These are phyloP conservation scores for Dorcus parallelipipedus DNA, from an alignment of 2,888 invertebrate genomes.

Conservation along the genomic window DNA sequence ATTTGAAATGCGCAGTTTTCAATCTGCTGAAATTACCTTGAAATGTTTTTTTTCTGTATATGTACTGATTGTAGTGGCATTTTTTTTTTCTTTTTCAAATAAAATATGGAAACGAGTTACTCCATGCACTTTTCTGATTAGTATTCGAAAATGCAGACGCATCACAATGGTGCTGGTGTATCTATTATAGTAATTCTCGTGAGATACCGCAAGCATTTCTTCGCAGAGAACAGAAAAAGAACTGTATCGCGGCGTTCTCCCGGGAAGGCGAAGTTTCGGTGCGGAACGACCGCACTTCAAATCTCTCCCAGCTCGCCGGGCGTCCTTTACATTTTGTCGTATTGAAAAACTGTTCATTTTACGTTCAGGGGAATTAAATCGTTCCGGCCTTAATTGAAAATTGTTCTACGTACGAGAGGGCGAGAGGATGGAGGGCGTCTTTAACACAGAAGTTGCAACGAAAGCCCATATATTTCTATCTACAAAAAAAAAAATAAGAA, in stretches of 20 bases:
- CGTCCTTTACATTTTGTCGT: too few species aligned
- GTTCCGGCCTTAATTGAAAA: background rate
- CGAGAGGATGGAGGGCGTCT: background rate
- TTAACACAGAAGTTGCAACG: too few species aligned
- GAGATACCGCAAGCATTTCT: slow-evolving; percentile 22
- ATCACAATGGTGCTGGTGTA: slow-evolving; percentile 28
- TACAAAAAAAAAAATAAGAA: too few species aligned
- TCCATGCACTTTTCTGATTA: slow-evolving; percentile 15
- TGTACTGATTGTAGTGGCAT: too few species aligned
- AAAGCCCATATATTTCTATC: too few species aligned
- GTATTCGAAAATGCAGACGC: slow-evolving; percentile 20
- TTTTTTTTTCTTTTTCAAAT: too few species aligned
- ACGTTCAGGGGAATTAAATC: background rate
- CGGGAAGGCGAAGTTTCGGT: slow-evolving; percentile 19
- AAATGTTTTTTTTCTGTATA: too few species aligned
- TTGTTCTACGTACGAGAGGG: background rate
- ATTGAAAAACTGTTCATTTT: too few species aligned
- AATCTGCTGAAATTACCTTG: too few species aligned
- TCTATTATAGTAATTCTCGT: slow-evolving; percentile 29
- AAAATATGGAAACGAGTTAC: too few species aligned
- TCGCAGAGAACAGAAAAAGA: slow-evolving; percentile 21
- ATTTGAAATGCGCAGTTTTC: too few species aligned
- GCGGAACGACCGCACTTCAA: slow-evolving; percentile 20
- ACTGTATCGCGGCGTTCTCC: slow-evolving; percentile 15
- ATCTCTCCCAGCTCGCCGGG: background rate